phyloP scores from a whole-genome alignment of 2,797 vertebrate species.

The Dallia pectoralis region DNA sequence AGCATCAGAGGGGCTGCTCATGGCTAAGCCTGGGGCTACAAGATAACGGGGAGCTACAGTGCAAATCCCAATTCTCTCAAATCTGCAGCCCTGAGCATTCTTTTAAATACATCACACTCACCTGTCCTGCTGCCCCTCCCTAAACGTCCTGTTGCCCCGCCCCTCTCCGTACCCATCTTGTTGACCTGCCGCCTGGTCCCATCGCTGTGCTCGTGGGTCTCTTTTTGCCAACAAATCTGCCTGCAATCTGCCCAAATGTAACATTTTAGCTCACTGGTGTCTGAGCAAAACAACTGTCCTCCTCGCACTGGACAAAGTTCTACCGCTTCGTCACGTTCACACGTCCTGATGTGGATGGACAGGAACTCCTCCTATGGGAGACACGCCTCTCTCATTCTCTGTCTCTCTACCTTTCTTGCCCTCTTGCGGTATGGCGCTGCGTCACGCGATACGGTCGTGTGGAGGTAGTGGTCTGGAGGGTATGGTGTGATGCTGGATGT shows the following conservation, averaged over 20 bases:
- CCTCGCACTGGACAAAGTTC: slow-evolving; percentile 10
- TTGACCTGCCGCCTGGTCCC: no score
- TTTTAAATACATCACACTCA: not conserved
- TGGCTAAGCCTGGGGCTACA: not conserved
- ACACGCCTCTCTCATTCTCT: slow-evolving; percentile 33
- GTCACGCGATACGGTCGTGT: slow-evolving; percentile 45
- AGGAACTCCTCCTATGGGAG: slow-evolving; percentile 66
- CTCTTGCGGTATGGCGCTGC: slow-evolving; percentile 38
- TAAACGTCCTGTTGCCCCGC: no score
- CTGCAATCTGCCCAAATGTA: slow-evolving; percentile 68
- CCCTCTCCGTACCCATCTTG: no score
- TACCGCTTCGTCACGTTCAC: slow-evolving; percentile 64
- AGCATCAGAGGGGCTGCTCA: not conserved
- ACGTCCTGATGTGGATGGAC: slow-evolving; percentile 71
- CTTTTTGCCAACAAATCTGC: slow-evolving; percentile 58
- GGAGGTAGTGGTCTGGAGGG: slow-evolving; percentile 59
- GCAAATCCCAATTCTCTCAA: not conserved
- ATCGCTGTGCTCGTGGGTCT: slow-evolving; percentile 57
- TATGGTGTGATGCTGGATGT: slow-evolving; percentile 51
- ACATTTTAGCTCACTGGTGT: slow-evolving; percentile 67
- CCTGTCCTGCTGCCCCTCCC: not conserved
- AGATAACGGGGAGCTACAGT: not conserved
- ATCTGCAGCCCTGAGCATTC: not conserved
- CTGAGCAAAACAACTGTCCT: slow-evolving; percentile 31
- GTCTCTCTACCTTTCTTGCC: not conserved